phyloP scores from a whole-genome alignment of 2,797 vertebrate genomes.

The Petrocephalus sullivani region DNA sequence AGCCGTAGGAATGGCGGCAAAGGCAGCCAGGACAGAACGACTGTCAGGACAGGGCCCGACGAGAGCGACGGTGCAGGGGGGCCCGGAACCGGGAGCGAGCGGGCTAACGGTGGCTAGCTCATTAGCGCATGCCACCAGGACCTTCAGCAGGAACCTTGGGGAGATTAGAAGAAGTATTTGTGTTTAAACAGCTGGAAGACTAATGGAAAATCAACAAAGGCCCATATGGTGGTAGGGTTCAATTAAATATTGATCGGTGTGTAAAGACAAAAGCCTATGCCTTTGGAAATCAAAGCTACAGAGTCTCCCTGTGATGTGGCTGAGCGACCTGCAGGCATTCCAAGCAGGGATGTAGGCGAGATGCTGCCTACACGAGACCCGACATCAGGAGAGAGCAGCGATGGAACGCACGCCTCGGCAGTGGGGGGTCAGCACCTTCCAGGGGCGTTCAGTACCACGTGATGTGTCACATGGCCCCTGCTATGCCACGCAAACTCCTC shows the following conservation, averaged over 20 bases:
- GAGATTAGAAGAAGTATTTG: background rate
- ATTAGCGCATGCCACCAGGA: background rate
- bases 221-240: background rate
- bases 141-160: background rate
- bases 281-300: background rate
- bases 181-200: background rate
- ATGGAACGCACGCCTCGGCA: background rate
- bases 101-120: background rate
- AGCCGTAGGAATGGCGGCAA: conserved; percentile 39
- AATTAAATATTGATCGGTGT: background rate
- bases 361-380: background rate
- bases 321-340: background rate
- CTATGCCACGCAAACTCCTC: background rate
- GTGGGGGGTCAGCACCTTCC: background rate
- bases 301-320: background rate
- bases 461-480: background rate
- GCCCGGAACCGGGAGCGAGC: background rate
- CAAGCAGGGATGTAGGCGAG: background rate
- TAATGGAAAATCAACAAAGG: conserved; percentile 10
- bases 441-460: background rate
- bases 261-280: background rate
- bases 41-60: conserved; percentile 21
- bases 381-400: background rate
- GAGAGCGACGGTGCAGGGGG: background rate
- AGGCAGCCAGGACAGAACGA: conserved; percentile 30